Evolutionary conservation across 2,113 vertebrate genomes (phyloP).

Genomic region (Esox niger): DNA sequence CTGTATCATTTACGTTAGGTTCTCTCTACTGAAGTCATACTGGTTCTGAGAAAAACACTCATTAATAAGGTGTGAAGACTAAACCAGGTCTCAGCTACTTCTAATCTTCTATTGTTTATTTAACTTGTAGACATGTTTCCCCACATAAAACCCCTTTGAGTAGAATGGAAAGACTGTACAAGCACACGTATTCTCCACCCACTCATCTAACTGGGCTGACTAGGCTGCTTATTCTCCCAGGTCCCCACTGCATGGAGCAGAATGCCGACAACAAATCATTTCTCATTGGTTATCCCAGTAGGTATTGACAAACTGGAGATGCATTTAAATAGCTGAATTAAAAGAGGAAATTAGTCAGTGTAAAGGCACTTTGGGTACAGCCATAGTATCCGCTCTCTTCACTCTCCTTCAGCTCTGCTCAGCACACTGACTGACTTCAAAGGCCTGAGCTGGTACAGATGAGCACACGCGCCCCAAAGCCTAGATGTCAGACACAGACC

Average conservation of each 20-base stretch:
- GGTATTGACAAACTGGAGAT: slow-evolving; percentile 35
- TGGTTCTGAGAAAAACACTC: too few relatives aligned
- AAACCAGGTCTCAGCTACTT: too few relatives aligned
- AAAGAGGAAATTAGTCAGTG: slow-evolving; percentile 22
- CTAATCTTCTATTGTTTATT: too few relatives aligned
- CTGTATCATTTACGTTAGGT: too few relatives aligned
- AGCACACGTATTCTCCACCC: slow-evolving; percentile 4
- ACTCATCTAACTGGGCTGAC: slow-evolving; percentile 28
- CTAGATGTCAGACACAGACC: not conserved
- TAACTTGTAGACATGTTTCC: too few relatives aligned
- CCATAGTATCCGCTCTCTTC: not conserved
- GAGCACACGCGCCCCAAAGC: not conserved
- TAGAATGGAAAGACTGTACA: too few relatives aligned
- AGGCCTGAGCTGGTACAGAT: not conserved
- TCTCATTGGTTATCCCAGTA: slow-evolving; percentile 20
- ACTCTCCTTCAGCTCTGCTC: too few relatives aligned
- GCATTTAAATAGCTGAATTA: slow-evolving; percentile 47
- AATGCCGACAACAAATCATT: slow-evolving; percentile 38
- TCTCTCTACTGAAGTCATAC: too few relatives aligned
- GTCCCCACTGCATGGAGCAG: slow-evolving; percentile 22
- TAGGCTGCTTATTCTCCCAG: slow-evolving; percentile 11
- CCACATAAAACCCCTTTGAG: too few relatives aligned
- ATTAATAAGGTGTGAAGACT: too few relatives aligned
- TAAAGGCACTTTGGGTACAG: slow-evolving; percentile 8
- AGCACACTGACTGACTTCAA: too few relatives aligned